Base-by-base conservation (phyloP, 2,888 invertebrate genomes). In the Clunio marinus region DNA sequence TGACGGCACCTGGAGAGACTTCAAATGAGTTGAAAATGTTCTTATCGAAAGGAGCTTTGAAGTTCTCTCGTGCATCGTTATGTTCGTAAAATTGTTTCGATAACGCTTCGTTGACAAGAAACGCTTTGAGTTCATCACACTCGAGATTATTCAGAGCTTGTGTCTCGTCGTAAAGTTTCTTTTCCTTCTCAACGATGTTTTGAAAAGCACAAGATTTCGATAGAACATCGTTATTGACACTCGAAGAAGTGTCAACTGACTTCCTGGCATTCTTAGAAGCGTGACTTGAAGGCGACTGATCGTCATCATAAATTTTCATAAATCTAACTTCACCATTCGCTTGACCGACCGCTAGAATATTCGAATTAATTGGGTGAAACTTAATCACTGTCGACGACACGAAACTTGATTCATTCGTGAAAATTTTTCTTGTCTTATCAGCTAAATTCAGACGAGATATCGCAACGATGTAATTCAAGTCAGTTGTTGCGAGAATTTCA, bases 161-260 rank as follows among this genome's bases (percentile, higher is more conserved):
- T 2, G 32, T 57, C n/a, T 60, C 67, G 28, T 73, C 73, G 20
- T 73, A 72, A 1, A 74, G 71, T 27, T 73, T 73, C 10, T 78
- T 73, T 63, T 78, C 78, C 66, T 75, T 77, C 8, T 75, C 74
- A 58, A 79, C 76, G 7, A 79, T 77, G 69, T 79, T 79, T 70
- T 79, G 79, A 70, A 79, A 78, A 46, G 77, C 76, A 71, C 79
- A 79, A 0, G 79, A 78, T 72, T 79, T 79, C 17, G 73, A 74
- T 15, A 75, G 73, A 2, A 71, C 32, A 45, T 73, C 73, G 15
- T 70, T 55, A n/a, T n/a, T n/a, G n/a, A n/a, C n/a, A 27, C 58
- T 69, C 1, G n/a, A 27, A 3, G 28, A 32, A 8, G 55, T 13
- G 17, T 55, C 59, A 46, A 17, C 35, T 28, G 59, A 63, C 58